Evolutionary conservation across 2,113 vertebrate genomes (phyloP).

Genomic region (Stigmatopora nigra): DNA sequence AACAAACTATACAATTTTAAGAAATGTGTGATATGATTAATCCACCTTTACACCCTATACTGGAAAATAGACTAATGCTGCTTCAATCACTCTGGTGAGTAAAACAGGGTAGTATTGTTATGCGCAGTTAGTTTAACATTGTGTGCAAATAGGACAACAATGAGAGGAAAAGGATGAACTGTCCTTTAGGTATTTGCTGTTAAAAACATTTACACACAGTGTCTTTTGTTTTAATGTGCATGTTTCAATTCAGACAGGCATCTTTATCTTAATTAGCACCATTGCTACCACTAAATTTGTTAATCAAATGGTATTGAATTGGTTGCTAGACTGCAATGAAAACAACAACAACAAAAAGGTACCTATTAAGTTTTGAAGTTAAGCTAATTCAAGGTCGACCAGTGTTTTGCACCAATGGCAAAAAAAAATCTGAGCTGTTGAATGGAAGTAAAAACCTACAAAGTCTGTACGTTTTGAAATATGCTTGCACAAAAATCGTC

Average conservation of each 20-base stretch:
- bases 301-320: background rate
- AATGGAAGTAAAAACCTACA: background rate
- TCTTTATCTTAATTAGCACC: background rate
- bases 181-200: slow-evolving; percentile 49
- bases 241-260: background rate
- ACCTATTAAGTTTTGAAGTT: background rate
- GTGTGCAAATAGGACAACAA: slow-evolving; percentile 37
- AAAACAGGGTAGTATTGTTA: slow-evolving; percentile 10
- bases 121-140: slow-evolving; percentile 35
- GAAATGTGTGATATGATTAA: slow-evolving; percentile 26
- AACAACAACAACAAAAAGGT: background rate
- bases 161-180: slow-evolving; percentile 52
- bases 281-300: background rate
- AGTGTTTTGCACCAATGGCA: background rate
- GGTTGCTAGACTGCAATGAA: background rate
- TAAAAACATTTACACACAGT: slow-evolving; percentile 10
- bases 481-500: background rate
- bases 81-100: slow-evolving; percentile 24
- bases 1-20: slow-evolving; percentile 10
- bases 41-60: slow-evolving; percentile 2
- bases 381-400: background rate
- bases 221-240: background rate
- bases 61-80: slow-evolving; percentile 16
- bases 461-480: background rate
- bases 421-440: background rate